Base-by-base conservation (phyloP, 2,797 vertebrate species). In the Tamandua tetradactyla region DNA sequence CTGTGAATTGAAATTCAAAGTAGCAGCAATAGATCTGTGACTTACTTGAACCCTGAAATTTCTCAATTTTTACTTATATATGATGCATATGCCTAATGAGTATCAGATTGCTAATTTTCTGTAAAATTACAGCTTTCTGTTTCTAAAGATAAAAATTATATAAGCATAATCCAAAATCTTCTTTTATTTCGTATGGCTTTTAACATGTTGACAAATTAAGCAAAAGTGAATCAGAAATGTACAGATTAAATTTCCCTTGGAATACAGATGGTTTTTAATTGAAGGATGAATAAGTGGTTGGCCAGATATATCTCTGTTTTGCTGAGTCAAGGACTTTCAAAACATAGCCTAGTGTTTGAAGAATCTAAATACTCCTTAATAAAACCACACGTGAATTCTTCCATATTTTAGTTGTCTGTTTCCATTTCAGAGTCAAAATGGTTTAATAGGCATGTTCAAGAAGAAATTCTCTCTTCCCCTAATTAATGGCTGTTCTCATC, bases 181-280 rank as follows among this genome's bases (percentile, higher is more conserved):
- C 87, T 94, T 96, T 95, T 93, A 94, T 96, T 95, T 96, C 79
- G 94, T 93, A 91, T 62, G 87, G 47, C 80, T 96, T 84, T 97
- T 96, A 93, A 91, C 94, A 96, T 96, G 96, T 96, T 95, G 93
- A 94, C 87, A 96, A 95, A 87, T 96, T 94, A 96, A 95, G 93
- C 91, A 93, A 83, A 97, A 91, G 91, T 96, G 94, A 93, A 93
- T 93, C 96, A 96, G 94, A 92, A 94, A 93, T 90, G 62, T 72
- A 81, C 93, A 96, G 86, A 96, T 95, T 95, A 95, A 93, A 93
- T 97, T 97, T 97, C 92, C 89, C 80, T 88, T 62, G 37, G 92
- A 94, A 87, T 93, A 94, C 37, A 95, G 89, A 96, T 91, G 80
- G 40, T 42, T 82, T 96, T 94, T 89, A 95, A 89, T 47, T 75